These are phyloP conservation scores for Eriocheir sinensis DNA, from an alignment of 1,140 invertebrate genomes.

Conservation along the genomic window DNA sequence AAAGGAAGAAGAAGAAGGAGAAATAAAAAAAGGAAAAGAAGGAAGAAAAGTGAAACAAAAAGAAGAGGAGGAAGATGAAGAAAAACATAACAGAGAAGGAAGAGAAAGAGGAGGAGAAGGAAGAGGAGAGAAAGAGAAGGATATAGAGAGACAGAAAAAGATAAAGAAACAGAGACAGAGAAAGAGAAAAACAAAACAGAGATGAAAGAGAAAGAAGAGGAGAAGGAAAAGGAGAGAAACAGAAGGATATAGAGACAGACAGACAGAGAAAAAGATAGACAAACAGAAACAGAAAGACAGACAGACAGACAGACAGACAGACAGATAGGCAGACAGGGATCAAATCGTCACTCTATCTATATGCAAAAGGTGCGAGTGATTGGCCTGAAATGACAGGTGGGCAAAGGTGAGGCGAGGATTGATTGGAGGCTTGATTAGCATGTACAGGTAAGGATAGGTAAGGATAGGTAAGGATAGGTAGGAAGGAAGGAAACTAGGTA, in stretches of 20 bases:
- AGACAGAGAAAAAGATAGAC: no score
- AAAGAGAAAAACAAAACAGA: background rate
- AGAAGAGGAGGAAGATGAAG: background rate
- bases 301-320: background rate
- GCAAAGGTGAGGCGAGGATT: no score
- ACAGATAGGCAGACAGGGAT: background rate
- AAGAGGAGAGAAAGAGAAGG: background rate
- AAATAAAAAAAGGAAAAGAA: background rate
- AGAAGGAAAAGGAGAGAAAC: no score
- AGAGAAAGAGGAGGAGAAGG: constrained; percentile 1
- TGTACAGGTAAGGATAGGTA: no score
- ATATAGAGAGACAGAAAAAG: constrained; percentile 23
- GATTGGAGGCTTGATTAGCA: no score
- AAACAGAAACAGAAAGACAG: no score
- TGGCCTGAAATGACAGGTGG: background rate
- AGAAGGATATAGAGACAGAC: no score
- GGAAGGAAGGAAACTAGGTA: no score
- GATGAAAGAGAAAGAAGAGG: background rate
- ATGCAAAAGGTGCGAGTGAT: no score
- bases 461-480: no score
- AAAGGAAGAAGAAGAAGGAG: background rate
- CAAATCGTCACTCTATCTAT: no score
- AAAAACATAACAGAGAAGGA: background rate
- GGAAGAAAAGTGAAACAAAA: background rate
- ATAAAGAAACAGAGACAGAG: constrained; percentile 35